phyloP scores from a whole-genome alignment of 2,113 vertebrate species.

The Meleagris gallopavo region DNA sequence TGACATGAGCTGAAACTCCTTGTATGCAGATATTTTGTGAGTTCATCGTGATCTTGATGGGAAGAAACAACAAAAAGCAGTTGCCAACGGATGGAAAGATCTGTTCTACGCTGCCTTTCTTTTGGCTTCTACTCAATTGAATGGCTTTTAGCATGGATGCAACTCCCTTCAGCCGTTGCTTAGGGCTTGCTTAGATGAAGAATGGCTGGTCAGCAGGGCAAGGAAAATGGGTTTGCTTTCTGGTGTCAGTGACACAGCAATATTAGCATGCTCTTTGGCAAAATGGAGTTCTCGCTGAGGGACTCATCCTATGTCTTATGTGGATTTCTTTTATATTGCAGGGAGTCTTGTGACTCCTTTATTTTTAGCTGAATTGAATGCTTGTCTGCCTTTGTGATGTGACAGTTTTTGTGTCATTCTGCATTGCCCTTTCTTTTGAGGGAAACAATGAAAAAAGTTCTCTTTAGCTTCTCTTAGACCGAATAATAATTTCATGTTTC shows the following conservation, averaged over 20 bases:
- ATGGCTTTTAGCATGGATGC: neutral
- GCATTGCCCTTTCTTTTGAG: neutral
- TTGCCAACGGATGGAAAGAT: neutral
- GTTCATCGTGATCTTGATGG: neutral
- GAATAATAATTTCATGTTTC: neutral
- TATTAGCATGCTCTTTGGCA: neutral
- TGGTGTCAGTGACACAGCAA: slow-evolving; percentile 7
- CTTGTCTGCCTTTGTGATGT: slow-evolving; percentile 38
- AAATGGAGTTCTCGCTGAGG: neutral
- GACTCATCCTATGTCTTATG: neutral
- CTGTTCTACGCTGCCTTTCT: neutral
- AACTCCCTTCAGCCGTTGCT: neutral
- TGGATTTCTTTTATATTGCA: neutral
- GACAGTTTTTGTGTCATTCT: slow-evolving; percentile 12
- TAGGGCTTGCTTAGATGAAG: neutral
- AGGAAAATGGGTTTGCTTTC: neutral
- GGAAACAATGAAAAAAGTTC: neutral
- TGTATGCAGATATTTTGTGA: neutral
- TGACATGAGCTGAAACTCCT: neutral
- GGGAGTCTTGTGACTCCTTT: slow-evolving; percentile 36
- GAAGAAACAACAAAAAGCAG: slow-evolving; percentile 1
- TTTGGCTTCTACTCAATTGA: neutral
- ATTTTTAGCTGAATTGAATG: slow-evolving; percentile 32
- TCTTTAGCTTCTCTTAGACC: neutral
- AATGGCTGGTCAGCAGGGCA: fast-evolving